phyloP scores from a whole-genome alignment of 2,113 vertebrate species.

The Emydura subglobosa region DNA sequence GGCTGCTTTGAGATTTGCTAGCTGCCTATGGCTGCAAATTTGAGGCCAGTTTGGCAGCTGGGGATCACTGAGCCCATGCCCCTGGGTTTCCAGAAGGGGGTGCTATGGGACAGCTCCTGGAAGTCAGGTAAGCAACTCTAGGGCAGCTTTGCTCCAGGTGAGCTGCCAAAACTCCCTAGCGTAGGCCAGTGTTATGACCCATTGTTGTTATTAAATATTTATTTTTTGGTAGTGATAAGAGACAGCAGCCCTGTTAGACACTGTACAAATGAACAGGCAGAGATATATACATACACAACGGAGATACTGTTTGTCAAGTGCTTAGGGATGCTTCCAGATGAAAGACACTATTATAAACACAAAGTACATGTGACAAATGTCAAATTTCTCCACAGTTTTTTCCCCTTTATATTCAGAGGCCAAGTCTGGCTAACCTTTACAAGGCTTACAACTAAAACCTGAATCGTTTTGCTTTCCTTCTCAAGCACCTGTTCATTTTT shows the following conservation, averaged over 20 bases:
- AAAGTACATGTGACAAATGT: neutral
- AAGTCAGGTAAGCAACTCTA: neutral
- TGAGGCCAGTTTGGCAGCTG: too few species aligned
- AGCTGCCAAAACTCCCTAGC: neutral
- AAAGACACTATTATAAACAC: neutral
- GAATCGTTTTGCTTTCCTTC: neutral
- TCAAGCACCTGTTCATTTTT: neutral
- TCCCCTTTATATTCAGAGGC: constrained; percentile 1
- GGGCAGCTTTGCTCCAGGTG: neutral
- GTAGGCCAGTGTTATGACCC: constrained; percentile 17
- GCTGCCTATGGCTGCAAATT: neutral
- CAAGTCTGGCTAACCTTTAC: neutral
- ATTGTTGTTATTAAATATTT: neutral
- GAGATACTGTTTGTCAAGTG: neutral
- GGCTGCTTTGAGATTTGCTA: neutral
- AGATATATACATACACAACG: neutral
- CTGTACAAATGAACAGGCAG: neutral
- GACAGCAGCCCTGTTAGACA: neutral
- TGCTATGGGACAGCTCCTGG: neutral
- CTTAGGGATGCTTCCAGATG: neutral
- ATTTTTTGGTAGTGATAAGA: neutral
- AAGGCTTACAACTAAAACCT: neutral
- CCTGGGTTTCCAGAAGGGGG: neutral
- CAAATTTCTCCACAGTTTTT: neutral
- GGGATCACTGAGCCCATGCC: neutral